Conservation (phyloP, 2,888 invertebrate genomes). For the Heliconius cydno region DNA sequence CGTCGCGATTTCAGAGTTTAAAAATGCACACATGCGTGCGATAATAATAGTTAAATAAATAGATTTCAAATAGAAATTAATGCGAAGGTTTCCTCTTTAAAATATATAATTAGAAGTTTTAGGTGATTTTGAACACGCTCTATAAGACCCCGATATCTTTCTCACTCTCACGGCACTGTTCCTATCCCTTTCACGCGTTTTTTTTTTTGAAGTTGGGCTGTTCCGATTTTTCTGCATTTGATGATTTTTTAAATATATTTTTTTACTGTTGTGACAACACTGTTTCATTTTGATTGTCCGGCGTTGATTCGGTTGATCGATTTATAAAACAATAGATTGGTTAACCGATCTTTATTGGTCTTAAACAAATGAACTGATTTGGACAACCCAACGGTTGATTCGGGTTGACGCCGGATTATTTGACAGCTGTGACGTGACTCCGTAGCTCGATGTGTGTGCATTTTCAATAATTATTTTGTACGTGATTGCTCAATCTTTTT, state of each 20-base stretch:
- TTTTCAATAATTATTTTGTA: slow-evolving; percentile 69
- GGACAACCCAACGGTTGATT: slow-evolving; percentile 53
- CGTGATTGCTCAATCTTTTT: slow-evolving; percentile 79
- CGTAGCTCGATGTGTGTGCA: slow-evolving; percentile 56
- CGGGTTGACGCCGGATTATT: slow-evolving; percentile 8
- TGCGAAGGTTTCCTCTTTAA: slow-evolving; percentile 51
- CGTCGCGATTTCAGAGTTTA: slow-evolving; percentile 44
- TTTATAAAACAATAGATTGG: not conserved
- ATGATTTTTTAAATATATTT: slow-evolving; percentile 48
- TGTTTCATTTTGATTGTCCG: slow-evolving; percentile 46
- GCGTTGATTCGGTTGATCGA: slow-evolving; percentile 9
- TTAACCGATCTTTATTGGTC: not conserved
- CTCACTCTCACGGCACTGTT: slow-evolving; percentile 49
- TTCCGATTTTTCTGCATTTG: slow-evolving; percentile 51
- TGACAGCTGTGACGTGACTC: slow-evolving; percentile 18
- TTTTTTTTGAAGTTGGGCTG: slow-evolving; percentile 50
- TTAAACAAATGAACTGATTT: not conserved
- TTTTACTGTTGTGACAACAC: slow-evolving; percentile 62
- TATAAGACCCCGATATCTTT: slow-evolving; percentile 56
- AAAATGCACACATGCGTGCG: slow-evolving; percentile 56
- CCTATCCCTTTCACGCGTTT: slow-evolving; percentile 41
- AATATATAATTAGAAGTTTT: slow-evolving; percentile 52
- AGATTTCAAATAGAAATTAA: slow-evolving; percentile 63
- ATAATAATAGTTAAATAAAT: slow-evolving; percentile 56
- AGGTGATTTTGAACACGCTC: slow-evolving; percentile 64